These are phyloP conservation scores for Characodon lateralis DNA, from an alignment of 2,797 vertebrate species.

Conservation along the genomic window DNA sequence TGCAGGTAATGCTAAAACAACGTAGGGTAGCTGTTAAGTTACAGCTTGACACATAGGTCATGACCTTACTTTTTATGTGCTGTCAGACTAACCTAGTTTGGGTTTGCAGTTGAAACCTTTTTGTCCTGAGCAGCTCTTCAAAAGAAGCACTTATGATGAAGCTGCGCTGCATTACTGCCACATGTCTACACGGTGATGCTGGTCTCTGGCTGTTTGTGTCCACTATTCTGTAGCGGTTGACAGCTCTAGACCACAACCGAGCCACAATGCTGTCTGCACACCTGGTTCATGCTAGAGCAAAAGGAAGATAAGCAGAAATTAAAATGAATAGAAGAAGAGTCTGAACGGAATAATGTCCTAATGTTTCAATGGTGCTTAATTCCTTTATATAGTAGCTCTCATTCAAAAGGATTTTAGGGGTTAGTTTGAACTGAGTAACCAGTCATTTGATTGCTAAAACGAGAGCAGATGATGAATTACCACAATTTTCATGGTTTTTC, in stretches of 20 bases:
- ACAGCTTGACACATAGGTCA: neutral
- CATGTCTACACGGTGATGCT: conserved; percentile 52
- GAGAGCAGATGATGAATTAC: neutral
- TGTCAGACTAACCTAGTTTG: neutral
- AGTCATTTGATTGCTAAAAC: neutral
- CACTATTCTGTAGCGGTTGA: conserved; percentile 95
- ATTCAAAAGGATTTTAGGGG: neutral
- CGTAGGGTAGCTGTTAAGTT: neutral
- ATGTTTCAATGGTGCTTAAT: neutral
- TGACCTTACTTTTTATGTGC: neutral
- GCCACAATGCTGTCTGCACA: conserved; percentile 73
- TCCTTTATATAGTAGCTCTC: neutral
- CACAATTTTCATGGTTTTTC: accelerated
- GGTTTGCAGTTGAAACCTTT: neutral
- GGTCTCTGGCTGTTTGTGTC: conserved; percentile 84
- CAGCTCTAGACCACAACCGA: conserved; percentile 85
- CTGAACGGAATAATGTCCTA: neutral
- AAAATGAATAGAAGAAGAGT: neutral
- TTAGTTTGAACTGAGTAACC: neutral
- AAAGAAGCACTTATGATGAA: neutral
- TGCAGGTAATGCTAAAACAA: neutral
- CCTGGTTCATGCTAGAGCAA: conserved; percentile 15
- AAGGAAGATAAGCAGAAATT: neutral
- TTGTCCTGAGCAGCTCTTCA: neutral
- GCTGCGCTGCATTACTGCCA: neutral